phyloP scores from a whole-genome alignment of 2,888 invertebrate species.

The Seladonia tumulorum region DNA sequence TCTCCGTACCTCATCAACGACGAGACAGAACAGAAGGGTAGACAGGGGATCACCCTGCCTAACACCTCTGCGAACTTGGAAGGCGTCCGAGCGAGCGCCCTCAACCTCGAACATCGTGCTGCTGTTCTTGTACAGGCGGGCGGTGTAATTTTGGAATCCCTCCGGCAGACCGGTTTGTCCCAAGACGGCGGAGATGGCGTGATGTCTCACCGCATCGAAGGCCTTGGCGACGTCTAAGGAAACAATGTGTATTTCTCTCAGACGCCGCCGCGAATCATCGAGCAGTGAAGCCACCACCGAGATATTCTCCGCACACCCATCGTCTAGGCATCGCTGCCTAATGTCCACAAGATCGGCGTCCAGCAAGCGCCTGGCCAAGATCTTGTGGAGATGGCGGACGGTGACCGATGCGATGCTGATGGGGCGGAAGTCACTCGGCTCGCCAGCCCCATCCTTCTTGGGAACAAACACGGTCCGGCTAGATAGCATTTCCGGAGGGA shows the following conservation, averaged over 20 bases:
- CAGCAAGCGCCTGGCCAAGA: constrained; percentile 48
- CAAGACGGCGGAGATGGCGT: neutral
- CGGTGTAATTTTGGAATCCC: neutral
- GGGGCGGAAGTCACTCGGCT: too few relatives aligned
- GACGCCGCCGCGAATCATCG: constrained; percentile 64
- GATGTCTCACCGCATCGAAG: constrained; percentile 1
- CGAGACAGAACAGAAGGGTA: neutral
- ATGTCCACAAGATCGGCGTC: constrained; percentile 47
- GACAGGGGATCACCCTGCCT: neutral
- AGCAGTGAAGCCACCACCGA: constrained; percentile 54
- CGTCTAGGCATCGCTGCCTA: constrained; percentile 63
- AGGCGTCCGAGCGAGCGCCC: too few relatives aligned
- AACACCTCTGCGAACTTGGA: neutral
- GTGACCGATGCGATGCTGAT: constrained; percentile 47
- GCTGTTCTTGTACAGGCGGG: neutral
- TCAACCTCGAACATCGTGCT: constrained; percentile 6
- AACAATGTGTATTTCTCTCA: constrained; percentile 79
- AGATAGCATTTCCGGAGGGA: too few relatives aligned
- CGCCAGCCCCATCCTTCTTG: too few relatives aligned
- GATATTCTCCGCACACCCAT: constrained; percentile 69
- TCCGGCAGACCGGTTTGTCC: neutral
- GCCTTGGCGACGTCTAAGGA: constrained; percentile 84
- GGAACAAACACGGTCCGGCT: too few relatives aligned
- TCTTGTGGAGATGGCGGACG: constrained; percentile 58
- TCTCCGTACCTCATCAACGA: too few relatives aligned